These are phyloP conservation scores for Shinisaurus crocodilurus DNA, from an alignment of 2,113 vertebrate genomes.

Conservation along the genomic window DNA sequence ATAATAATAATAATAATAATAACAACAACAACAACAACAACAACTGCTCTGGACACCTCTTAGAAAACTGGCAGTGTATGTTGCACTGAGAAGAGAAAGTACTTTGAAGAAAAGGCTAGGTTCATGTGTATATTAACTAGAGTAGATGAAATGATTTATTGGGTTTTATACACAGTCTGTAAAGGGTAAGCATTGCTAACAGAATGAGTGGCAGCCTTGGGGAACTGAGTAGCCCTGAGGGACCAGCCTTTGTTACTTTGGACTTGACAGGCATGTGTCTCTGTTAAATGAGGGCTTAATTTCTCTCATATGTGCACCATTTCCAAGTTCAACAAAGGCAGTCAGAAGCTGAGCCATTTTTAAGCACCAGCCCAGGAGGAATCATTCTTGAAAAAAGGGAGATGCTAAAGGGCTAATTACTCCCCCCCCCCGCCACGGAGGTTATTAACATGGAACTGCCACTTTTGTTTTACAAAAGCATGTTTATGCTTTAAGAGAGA, in stretches of 20 bases:
- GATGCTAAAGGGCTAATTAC: constrained; percentile 92
- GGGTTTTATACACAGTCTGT: constrained; percentile 82
- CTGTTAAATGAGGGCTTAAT: constrained; percentile 93
- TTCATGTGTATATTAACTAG: constrained; percentile 75
- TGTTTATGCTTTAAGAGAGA: constrained; percentile 69
- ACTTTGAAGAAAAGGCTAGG: constrained; percentile 68
- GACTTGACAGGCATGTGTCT: constrained; percentile 96
- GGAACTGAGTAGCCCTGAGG: constrained; percentile 82
- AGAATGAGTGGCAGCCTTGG: constrained; percentile 84
- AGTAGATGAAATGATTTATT: constrained; percentile 87
- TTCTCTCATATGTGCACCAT: constrained; percentile 95
- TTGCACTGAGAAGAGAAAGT: constrained; percentile 66
- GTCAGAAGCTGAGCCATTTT: constrained; percentile 79
- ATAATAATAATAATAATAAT: too few relatives aligned
- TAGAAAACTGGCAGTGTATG: constrained; percentile 57
- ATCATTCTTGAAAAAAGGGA: constrained; percentile 81
- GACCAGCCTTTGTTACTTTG: constrained; percentile 87
- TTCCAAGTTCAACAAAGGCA: constrained; percentile 86
- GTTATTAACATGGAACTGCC: constrained; percentile 74
- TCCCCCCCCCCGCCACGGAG: constrained; percentile 65
- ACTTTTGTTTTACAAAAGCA: constrained; percentile 72
- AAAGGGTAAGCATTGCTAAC: constrained; percentile 85
- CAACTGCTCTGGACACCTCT: constrained; percentile 27
- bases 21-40: too few relatives aligned
- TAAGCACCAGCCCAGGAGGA: constrained; percentile 81